Evolutionary conservation across 2,888 invertebrate genomes (phyloP).

Genomic region (Andrena minutula): DNA sequence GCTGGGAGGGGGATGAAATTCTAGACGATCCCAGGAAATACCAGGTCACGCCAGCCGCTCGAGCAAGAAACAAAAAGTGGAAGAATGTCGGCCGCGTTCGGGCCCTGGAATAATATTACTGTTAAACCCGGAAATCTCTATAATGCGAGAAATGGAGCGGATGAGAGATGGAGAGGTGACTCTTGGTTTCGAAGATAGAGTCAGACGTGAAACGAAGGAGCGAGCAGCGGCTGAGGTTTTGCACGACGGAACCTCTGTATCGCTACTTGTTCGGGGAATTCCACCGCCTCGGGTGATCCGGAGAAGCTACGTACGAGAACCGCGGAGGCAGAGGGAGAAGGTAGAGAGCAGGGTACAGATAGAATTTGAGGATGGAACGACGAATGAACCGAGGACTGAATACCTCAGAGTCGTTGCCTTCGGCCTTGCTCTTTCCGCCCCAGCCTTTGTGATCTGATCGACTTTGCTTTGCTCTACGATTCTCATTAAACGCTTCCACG

Average conservation of each 20-base stretch:
- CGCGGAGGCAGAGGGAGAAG: too few relatives aligned
- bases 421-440: too few relatives aligned
- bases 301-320: too few relatives aligned
- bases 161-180: background rate
- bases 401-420: too few relatives aligned
- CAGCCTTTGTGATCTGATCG: too few relatives aligned
- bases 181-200: background rate
- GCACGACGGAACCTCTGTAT: background rate
- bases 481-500: too few relatives aligned
- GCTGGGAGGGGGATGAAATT: slow-evolving; percentile 20
- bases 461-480: too few relatives aligned
- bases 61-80: background rate
- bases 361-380: too few relatives aligned
- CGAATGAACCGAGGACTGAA: too few relatives aligned
- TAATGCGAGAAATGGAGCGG: background rate
- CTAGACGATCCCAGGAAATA: slow-evolving; percentile 17
- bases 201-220: background rate
- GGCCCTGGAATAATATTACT: background rate
- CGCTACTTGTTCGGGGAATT: background rate
- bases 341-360: too few relatives aligned
- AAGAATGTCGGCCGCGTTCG: too few relatives aligned
- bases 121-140: background rate
- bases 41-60: background rate
- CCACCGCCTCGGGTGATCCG: background rate
- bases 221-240: background rate